phyloP scores from a whole-genome alignment of 1,140 invertebrate genomes.

The Drosophila triauraria region DNA sequence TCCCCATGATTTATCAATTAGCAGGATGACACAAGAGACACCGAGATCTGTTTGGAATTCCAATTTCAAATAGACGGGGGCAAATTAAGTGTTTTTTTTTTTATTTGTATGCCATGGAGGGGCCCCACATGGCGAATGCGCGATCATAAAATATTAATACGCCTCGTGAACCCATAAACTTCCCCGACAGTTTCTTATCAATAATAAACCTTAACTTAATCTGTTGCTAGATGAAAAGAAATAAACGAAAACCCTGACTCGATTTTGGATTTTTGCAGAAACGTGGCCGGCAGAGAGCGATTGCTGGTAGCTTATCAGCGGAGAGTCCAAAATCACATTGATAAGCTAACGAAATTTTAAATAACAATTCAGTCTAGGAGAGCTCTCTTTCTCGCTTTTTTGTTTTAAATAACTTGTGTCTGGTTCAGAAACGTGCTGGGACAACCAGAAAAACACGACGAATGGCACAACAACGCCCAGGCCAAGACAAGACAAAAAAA shows the following conservation, averaged over 20 bases:
- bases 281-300: conserved; percentile 25
- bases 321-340: conserved; percentile 13
- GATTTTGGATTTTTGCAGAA: conserved; percentile 32
- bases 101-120: neutral
- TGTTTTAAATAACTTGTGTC: conserved; percentile 1
- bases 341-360: conserved; percentile 29
- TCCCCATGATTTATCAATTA: conserved; percentile 59
- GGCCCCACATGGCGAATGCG: conserved; percentile 33
- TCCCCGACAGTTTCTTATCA: conserved; percentile 24
- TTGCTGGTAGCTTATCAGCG: conserved; percentile 19
- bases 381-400: neutral
- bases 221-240: conserved; percentile 19
- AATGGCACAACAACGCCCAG: conserved; percentile 28
- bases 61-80: conserved; percentile 11
- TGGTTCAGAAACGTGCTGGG: conserved; percentile 42
- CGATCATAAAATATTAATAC: conserved; percentile 23
- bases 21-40: conserved; percentile 31
- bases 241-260: conserved; percentile 25
- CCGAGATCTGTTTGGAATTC: conserved; percentile 2
- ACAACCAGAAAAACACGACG: conserved; percentile 74
- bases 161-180: conserved; percentile 15
- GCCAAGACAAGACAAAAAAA: conserved; percentile 22
- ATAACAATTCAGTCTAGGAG: conserved; percentile 2
- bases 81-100: conserved; percentile 18
- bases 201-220: conserved; percentile 15